Evolutionary conservation across 2,797 vertebrate species (phyloP), one percentile per base, ranked within the genome.

Genomic region (Onychomys torridus): DNA sequence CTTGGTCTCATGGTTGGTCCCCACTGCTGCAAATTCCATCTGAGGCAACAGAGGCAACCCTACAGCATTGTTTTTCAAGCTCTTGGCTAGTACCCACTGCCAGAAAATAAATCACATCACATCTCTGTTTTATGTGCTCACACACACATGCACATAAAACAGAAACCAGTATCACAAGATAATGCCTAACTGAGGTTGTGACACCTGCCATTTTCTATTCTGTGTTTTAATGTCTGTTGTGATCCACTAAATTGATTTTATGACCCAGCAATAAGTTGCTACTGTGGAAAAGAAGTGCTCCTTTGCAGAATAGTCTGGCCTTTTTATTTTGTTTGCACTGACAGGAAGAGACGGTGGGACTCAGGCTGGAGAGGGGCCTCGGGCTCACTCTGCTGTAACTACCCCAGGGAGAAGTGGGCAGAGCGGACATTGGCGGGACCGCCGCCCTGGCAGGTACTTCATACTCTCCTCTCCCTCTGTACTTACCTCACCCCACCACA

Each of bases 191-290:
- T 27, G 34, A 46, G 40, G 55, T 40, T 88, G 55, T 91, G 92
- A 79, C 55, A 81, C 21, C 0, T 0, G 0, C 57, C 81, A 55
- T 67, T 96, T 93, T 94, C 93, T 90, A 43, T 82, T 79, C 78
- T 91, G 55, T 59, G 65, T 92, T 89, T 84, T 67, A 96, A 95
- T 52, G 76, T 67, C 84, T 96, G 73, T 75, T 90, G 89, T 71
- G 73, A 96, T 79, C 76, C 76, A 90, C 94, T 96, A 90, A 89
- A 78, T 65, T 93, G 95, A 91, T 96, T 97, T 93, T 95, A 77
- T 83, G 77, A 94, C 77, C 90, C 59, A 92, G 49, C 52, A 93
- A 73, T 84, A 90, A 96, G 71, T 94, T 84, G 61, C 40, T 90
- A 75, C 63, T 95, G 79, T 0, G 3, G 71, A 34, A 23, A 46